Evolutionary conservation across 2,888 invertebrate species (phyloP).

Genomic region (Allygus modestus): DNA sequence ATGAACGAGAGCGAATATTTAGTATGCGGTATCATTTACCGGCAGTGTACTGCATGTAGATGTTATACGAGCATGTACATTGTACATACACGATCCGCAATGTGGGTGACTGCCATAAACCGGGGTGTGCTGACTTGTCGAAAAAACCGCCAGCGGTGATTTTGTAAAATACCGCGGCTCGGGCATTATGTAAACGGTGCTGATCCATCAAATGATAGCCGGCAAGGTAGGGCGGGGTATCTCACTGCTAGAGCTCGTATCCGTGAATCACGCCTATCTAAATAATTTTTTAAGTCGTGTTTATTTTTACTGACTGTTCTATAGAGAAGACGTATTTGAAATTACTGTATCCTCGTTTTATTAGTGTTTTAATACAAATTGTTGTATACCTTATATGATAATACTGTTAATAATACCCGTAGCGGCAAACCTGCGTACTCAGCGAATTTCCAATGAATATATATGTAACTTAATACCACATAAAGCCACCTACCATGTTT

Average conservation of each 20-base stretch:
- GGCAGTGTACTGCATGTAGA: too few species aligned
- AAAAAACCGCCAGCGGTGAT: conserved; percentile 52
- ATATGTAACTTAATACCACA: too few species aligned
- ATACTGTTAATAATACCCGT: too few species aligned
- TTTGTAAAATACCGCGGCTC: conserved; percentile 47
- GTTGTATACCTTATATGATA: too few species aligned
- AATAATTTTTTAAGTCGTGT: background rate
- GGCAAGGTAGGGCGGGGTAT: background rate
- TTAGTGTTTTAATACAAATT: too few species aligned
- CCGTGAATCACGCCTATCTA: background rate
- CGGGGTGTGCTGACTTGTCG: conserved; percentile 47
- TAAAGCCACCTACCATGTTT: too few species aligned
- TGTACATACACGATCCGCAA: conserved; percentile 6
- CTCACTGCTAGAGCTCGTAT: background rate
- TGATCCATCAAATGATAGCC: conserved; percentile 57
- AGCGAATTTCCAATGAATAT: too few species aligned
- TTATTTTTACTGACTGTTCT: background rate
- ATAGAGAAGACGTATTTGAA: too few species aligned
- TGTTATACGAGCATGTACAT: conserved; percentile 3
- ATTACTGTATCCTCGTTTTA: too few species aligned
- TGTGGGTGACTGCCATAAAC: conserved; percentile 35
- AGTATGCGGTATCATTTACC: conserved; percentile 12
- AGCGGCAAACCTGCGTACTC: too few species aligned
- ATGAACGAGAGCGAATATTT: background rate
- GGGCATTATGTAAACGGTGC: conserved; percentile 17